These are phyloP conservation scores for Saguinus midas DNA, from an alignment of 2,113 vertebrate genomes.

Conservation along the genomic window DNA sequence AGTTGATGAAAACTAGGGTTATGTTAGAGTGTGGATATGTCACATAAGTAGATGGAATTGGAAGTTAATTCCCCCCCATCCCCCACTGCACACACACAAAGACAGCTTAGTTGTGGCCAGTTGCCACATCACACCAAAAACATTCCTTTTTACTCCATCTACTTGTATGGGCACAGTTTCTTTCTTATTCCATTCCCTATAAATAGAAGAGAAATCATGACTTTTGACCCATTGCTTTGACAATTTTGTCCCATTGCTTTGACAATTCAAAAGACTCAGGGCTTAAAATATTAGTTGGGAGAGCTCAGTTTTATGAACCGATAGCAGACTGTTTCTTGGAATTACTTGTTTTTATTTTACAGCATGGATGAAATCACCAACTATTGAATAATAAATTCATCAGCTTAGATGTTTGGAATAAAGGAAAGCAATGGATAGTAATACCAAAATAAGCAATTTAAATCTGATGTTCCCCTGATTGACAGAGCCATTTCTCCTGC, in stretches of 20 bases:
- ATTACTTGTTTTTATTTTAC: constrained; percentile 39
- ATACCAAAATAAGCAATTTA: constrained; percentile 53
- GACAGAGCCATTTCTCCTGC: constrained; percentile 38
- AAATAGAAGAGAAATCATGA: neutral
- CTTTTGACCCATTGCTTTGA: neutral
- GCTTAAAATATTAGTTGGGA: constrained; percentile 17
- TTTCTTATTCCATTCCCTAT: neutral
- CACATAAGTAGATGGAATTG: neutral
- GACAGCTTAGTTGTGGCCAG: neutral
- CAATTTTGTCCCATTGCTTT: neutral
- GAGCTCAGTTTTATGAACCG: neutral
- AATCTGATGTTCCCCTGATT: neutral
- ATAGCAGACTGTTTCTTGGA: neutral
- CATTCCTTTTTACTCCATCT: neutral
- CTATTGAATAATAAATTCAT: constrained; percentile 46
- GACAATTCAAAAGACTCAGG: neutral
- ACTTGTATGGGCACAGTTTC: neutral
- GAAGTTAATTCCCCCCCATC: neutral
- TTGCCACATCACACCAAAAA: neutral
- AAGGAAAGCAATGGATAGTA: constrained; percentile 13
- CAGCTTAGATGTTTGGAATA: neutral
- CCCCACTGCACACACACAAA: neutral
- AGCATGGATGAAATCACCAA: neutral
- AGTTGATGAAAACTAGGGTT: neutral
- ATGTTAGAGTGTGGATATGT: neutral